Evolutionary conservation across 2,888 invertebrate genomes (phyloP), one percentile per base, ranked within the genome.

Genomic region (Phalera bucephala): DNA sequence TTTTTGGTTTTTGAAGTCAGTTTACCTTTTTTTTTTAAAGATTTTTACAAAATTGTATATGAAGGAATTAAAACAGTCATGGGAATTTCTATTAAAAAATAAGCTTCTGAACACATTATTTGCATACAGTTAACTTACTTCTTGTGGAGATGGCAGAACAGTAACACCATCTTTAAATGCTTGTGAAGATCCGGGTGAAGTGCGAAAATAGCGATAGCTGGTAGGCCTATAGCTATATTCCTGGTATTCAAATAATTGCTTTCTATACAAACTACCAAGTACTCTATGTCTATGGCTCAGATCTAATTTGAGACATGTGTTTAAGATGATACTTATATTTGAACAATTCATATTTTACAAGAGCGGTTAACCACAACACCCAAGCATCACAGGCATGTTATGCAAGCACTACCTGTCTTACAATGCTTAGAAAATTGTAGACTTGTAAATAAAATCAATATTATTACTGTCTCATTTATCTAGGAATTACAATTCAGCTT

Each of bases 91-190:
- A n/a, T n/a, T n/a, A n/a, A n/a, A n/a, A n/a, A n/a, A n/a, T n/a
- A n/a, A n/a, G n/a, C n/a, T n/a, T n/a, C n/a, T n/a, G n/a, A n/a
- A n/a, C n/a, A n/a, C n/a, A n/a, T n/a, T n/a, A n/a, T n/a, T n/a
- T n/a, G n/a, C n/a, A n/a, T n/a, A n/a, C n/a, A n/a, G n/a, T n/a
- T n/a, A 27, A 75, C 80, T 77, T 68, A 84, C 88, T 69, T 88
- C 88, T 71, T 85, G 82, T 13, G 88, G 86, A 4, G 88, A 75
- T 27, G 77, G 83, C 10, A 85, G 59, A 1, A 76, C 62, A 28
- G 76, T 64, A 28, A 69, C 51, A 25, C 69, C 72, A 71, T 86
- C 80, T 46, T 81, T 84, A 23, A 74, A 64, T 11, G 68, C 39
- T 25, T 76, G 69, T 13, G 26, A 13, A 19, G 40, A 45, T 32